A percentile compares a stretch with the other conserved stretches of the same genome.
These are phyloP conservation scores for Mayetiola destructor DNA, from an alignment of 2,888 invertebrate genomes.

Conservation along the genomic window DNA sequence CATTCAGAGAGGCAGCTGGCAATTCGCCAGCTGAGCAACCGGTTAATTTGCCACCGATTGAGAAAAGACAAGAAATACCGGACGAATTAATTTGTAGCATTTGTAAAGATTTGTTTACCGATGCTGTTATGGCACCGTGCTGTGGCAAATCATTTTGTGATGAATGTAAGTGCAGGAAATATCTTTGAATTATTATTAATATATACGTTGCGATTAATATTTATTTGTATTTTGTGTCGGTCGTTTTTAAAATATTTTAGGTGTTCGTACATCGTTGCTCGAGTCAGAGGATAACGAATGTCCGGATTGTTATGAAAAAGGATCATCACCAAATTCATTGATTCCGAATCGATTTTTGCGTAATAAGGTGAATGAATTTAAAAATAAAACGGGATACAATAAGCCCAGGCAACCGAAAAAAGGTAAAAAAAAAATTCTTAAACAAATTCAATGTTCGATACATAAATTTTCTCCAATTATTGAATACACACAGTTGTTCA, in stretches of 20 bases:
- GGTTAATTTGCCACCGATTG: slow-evolving; percentile 32
- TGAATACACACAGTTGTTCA: too few relatives aligned
- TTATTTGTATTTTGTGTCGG: slow-evolving; percentile 6
- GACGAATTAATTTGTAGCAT: slow-evolving; percentile 84
- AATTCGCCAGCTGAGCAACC: slow-evolving; percentile 14
- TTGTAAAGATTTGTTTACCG: slow-evolving; percentile 81
- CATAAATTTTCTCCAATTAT: too few relatives aligned
- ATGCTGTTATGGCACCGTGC: slow-evolving; percentile 96
- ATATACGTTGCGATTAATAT: too few relatives aligned
- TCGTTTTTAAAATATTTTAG: slow-evolving; percentile 35
- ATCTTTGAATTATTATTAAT: background rate
- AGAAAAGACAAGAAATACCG: slow-evolving; percentile 58
- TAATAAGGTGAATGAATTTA: slow-evolving; percentile 77
- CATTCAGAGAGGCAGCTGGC: slow-evolving; percentile 60
- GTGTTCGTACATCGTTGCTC: slow-evolving; percentile 71
- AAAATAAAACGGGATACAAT: slow-evolving; percentile 81
- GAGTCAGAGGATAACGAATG: slow-evolving; percentile 93
- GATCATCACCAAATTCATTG: slow-evolving; percentile 80
- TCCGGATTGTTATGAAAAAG: slow-evolving; percentile 85
- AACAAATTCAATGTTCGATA: background rate
- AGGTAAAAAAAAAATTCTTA: too few relatives aligned
- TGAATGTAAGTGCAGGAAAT: slow-evolving; percentile 58
- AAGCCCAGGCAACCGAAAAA: slow-evolving; percentile 29
- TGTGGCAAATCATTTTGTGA: slow-evolving; percentile 98
- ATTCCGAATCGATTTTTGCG: slow-evolving; percentile 86